A percentile compares a stretch with the other conserved stretches of the same genome.
Evolutionary conservation across 1,140 invertebrate genomes (phyloP).

Genomic region (Drosophila serrata): DNA sequence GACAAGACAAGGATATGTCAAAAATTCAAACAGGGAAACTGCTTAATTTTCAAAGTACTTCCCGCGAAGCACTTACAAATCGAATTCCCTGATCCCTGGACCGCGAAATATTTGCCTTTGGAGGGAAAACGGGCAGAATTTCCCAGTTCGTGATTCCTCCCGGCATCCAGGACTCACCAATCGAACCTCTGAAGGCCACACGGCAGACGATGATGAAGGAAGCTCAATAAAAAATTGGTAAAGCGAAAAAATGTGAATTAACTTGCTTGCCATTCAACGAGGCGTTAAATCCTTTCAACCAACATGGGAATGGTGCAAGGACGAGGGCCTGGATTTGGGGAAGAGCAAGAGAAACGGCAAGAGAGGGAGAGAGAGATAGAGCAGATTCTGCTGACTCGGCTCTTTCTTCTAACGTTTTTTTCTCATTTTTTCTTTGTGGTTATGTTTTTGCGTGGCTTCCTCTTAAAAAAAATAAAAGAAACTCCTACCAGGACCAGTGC

Average conservation of each 20-base stretch:
- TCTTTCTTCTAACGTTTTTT: conserved; percentile 7
- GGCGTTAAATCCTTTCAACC: conserved; percentile 63
- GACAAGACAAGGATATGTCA: not conserved
- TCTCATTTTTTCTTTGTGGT: conserved; percentile 29
- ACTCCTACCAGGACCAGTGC: not conserved
- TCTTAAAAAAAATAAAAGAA: not conserved
- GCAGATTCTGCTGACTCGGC: conserved; percentile 23
- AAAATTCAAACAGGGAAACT: not conserved
- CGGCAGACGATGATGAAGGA: conserved; percentile 8
- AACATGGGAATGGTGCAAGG: conserved; percentile 7
- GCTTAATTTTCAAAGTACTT: not conserved
- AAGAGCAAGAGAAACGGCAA: not conserved
- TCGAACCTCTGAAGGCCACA: conserved; percentile 17
- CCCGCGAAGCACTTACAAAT: conserved; percentile 2
- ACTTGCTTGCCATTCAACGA: conserved; percentile 71
- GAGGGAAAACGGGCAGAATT: conserved; percentile 2
- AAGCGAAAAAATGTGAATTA: conserved; percentile 67
- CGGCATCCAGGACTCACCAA: not conserved
- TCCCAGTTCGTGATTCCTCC: not conserved
- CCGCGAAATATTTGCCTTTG: not conserved
- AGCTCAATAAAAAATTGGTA: conserved; percentile 57
- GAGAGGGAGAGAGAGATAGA: not conserved
- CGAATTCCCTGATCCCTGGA: conserved; percentile 1
- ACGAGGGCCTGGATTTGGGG: not conserved
- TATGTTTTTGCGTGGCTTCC: conserved; percentile 21